A percentile compares a stretch with the other conserved stretches of the same genome.
Evolutionary conservation across 2,888 invertebrate species (phyloP).

Genomic region (Notodonta dromedarius): DNA sequence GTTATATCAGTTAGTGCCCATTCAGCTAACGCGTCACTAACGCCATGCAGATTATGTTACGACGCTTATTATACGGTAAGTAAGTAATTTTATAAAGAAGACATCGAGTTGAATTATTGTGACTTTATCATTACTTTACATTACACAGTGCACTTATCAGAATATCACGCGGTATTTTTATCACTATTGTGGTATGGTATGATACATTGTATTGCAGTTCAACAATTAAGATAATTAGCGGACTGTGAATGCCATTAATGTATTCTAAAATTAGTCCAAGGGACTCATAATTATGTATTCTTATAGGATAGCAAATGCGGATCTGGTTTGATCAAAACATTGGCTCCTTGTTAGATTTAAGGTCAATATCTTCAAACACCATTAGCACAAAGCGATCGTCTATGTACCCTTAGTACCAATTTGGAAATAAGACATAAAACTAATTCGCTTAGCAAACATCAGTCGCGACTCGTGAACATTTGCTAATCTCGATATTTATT

Average conservation of each 20-base stretch:
- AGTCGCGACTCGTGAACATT: no score
- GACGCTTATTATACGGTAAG: slow-evolving; percentile 19
- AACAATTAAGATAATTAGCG: slow-evolving; percentile 6
- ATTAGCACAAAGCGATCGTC: no score
- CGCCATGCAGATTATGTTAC: slow-evolving; percentile 46
- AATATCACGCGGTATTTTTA: neutral
- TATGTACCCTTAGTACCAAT: no score
- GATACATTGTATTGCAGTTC: neutral
- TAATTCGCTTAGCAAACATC: no score
- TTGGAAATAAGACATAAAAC: no score
- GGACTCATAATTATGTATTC: no score
- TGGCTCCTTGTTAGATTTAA: no score
- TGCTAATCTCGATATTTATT: no score
- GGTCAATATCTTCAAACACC: no score
- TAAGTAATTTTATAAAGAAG: slow-evolving; percentile 12
- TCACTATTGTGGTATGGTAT: neutral
- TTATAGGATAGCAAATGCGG: no score
- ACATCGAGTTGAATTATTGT: slow-evolving; percentile 14
- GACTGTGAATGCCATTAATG: slow-evolving; percentile 6
- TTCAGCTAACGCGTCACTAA: slow-evolving; percentile 61
- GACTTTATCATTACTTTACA: neutral
- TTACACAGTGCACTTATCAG: neutral
- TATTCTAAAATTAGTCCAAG: slow-evolving; percentile 1
- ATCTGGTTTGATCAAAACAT: no score
- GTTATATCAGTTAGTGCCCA: slow-evolving; percentile 67